Base-by-base conservation (phyloP, 2,888 invertebrate species). In the Lampropteryx suffumata region DNA sequence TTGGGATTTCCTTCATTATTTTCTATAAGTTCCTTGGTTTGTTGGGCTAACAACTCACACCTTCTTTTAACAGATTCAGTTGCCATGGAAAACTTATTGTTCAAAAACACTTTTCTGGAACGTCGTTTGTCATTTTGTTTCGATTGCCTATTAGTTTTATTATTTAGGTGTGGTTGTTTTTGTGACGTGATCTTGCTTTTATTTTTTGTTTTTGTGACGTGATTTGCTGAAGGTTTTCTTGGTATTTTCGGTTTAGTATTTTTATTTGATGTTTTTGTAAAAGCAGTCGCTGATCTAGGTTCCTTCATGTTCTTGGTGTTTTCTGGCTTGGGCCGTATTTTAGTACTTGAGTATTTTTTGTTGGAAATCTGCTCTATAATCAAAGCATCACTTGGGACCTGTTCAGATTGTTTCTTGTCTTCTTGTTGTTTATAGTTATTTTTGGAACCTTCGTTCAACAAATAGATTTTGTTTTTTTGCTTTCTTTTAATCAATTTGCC, bases 401-500 rank as follows among this genome's bases (percentile, higher is more conserved):
- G 28, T 8, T 35, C 11, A 11, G 33, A 28, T n/a, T 14, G 13
- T 1, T n/a, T n/a, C n/a, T n/a, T n/a, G n/a, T n/a, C n/a, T n/a
- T 29, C n/a, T 34, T 29, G 2, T 24, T 3, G 29, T 5, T 46
- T 10, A 26, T 46, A 47, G 33, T 49, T 37, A 9, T 14, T 21
- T 24, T 45, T 34, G 13, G 34, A 2, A 40, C 42, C 33, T 32
- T 41, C 14, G 48, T 62, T 61, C 30, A 55, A 40, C 6, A 48
- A 9, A 8, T 26, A 54, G 11, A 3, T 13, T 24, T 47, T 53
- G 36, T 61, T 65, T 26, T 65, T 73, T 3, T 50, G 58, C 43
- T 73, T 80, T 45, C 84, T 71, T 65, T 73, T 86, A 3, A 72
- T 64, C 24, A 71, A 49, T 62, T 79, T 84, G 8, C 87, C 87